phyloP scores from a whole-genome alignment of 2,888 invertebrate genomes.

The Drosophila diplacantha region DNA sequence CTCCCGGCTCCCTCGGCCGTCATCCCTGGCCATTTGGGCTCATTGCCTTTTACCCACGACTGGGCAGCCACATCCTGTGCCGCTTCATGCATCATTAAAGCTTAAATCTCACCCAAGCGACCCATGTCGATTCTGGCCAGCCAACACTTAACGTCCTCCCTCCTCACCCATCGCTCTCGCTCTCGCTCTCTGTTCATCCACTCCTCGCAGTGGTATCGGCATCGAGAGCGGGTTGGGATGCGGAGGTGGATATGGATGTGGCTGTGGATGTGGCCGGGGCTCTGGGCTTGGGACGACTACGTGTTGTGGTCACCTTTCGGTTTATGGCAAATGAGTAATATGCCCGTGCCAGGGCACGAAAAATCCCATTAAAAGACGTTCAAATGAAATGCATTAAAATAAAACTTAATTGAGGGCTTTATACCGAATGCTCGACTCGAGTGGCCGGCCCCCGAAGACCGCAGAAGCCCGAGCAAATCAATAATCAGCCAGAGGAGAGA shows the following conservation, averaged over 20 bases:
- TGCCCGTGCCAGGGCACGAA: conserved; percentile 59
- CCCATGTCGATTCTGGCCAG: conserved; percentile 65
- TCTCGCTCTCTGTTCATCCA: conserved; percentile 23
- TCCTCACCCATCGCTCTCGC: conserved; percentile 11
- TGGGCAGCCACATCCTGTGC: conserved; percentile 72
- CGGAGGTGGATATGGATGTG: conserved; percentile 5
- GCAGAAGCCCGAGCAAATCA: conserved; percentile 61
- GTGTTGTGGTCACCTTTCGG: conserved; percentile 71
- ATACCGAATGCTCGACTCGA: conserved; percentile 38
- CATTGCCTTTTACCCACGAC: conserved; percentile 72
- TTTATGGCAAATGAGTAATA: conserved; percentile 70
- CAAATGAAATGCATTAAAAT: conserved; percentile 71
- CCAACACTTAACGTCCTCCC: conserved; percentile 60
- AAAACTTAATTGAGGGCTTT: conserved; percentile 71
- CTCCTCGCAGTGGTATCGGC: conserved; percentile 24
- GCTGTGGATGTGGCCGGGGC: conserved; percentile 1
- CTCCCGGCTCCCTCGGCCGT: not conserved
- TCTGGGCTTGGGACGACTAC: conserved; percentile 46
- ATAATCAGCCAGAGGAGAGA: conserved; percentile 49
- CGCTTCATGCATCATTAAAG: conserved; percentile 73
- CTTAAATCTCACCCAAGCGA: conserved; percentile 72
- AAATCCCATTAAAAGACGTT: conserved; percentile 70
- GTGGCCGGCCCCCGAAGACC: conserved; percentile 32
- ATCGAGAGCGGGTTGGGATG: conserved; percentile 6
- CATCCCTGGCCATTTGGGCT: conserved; percentile 60